A percentile compares a stretch with the other conserved stretches of the same genome.
These are phyloP conservation scores for Metacarcinus magister DNA, from an alignment of 2,888 invertebrate genomes.

Conservation along the genomic window DNA sequence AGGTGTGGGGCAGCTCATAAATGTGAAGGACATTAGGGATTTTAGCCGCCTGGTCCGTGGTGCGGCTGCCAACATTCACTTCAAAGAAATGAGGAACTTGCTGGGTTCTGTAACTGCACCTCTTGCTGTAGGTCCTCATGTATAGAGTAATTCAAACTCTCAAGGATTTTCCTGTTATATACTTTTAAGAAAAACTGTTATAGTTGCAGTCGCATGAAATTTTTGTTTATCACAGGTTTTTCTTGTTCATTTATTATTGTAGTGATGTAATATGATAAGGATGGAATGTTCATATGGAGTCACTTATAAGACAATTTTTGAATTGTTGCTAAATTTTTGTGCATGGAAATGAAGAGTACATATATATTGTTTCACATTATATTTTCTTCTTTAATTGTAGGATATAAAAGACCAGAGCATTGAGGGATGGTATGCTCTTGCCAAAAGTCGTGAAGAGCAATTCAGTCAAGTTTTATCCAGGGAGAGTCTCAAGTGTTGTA, in stretches of 20 bases:
- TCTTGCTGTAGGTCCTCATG: constrained; percentile 44
- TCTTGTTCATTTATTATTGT: no score
- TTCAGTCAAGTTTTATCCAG: background rate
- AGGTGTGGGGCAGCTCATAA: constrained; percentile 46
- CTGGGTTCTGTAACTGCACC: constrained; percentile 57
- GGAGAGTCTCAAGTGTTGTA: constrained; percentile 37
- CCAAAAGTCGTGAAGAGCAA: constrained; percentile 59
- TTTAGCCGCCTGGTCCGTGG: constrained; percentile 58
- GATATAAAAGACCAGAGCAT: constrained; percentile 61
- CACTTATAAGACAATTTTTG: no score
- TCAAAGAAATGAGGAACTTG: constrained; percentile 55
- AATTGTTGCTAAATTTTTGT: background rate
- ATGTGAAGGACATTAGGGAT: constrained; percentile 56
- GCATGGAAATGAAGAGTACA: background rate
- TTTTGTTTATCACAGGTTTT: no score
- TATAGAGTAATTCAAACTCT: no score
- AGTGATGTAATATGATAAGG: no score
- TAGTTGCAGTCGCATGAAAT: no score
- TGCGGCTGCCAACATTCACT: constrained; percentile 59
- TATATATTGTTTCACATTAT: background rate
- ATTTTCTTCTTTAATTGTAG: constrained; percentile 42
- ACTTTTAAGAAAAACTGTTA: no score
- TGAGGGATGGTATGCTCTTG: constrained; percentile 61
- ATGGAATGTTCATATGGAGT: no score
- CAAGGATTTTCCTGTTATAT: no score